Evolutionary conservation across 2,888 invertebrate genomes (phyloP).

Genomic region (Campopleginae sp.): DNA sequence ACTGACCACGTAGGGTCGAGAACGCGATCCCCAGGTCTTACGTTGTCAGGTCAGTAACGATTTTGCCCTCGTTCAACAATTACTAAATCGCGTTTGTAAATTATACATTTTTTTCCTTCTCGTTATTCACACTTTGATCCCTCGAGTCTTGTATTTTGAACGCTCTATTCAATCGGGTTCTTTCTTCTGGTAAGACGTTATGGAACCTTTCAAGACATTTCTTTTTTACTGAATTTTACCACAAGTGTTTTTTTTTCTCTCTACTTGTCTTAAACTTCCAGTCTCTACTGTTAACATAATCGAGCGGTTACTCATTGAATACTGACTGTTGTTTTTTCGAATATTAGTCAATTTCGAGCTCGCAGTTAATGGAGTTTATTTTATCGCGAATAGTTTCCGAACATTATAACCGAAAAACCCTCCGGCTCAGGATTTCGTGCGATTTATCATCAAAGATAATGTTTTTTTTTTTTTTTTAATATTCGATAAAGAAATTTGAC

Average conservation of each 20-base stretch:
- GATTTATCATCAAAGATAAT: neutral
- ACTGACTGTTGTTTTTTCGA: neutral
- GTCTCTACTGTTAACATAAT: neutral
- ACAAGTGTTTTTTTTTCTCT: neutral
- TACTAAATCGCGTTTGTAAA: conserved; percentile 35
- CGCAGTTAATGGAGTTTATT: neutral
- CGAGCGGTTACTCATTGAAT: neutral
- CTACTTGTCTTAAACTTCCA: neutral
- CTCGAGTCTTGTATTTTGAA: neutral
- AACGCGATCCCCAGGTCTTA: conserved; percentile 38
- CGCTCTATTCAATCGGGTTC: neutral
- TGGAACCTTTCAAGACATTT: neutral
- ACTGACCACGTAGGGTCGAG: conserved; percentile 45
- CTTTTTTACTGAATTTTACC: neutral
- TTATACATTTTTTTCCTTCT: neutral
- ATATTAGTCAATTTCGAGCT: neutral
- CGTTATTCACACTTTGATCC: neutral
- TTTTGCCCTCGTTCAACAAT: conserved; percentile 52
- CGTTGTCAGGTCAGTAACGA: conserved; percentile 59
- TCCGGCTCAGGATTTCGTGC: neutral
- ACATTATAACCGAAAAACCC: neutral
- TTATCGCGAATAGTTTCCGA: too few species aligned
- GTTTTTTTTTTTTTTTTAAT: neutral
- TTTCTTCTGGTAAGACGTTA: neutral
- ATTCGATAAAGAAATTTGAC: neutral